These are phyloP conservation scores for Lysiphlebus fabarum DNA, from an alignment of 1,140 invertebrate species.

Conservation along the genomic window DNA sequence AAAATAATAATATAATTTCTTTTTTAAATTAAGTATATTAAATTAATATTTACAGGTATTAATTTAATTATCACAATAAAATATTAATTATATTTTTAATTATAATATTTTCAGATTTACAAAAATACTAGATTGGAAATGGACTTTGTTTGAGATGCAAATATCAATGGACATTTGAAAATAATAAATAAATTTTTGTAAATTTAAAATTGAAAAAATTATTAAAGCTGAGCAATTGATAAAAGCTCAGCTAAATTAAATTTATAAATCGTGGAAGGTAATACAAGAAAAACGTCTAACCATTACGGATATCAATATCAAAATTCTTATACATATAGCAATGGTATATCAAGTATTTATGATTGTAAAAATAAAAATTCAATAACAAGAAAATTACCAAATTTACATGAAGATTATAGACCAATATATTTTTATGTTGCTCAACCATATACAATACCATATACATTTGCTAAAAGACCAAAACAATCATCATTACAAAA, in stretches of 20 bases:
- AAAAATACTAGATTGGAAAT: too few species aligned
- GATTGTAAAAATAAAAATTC: constrained; percentile 24
- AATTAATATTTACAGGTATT: too few species aligned
- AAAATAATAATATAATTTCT: too few species aligned
- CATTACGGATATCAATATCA: constrained; percentile 44
- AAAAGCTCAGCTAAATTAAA: constrained; percentile 16
- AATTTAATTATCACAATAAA: too few species aligned
- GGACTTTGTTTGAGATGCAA: too few species aligned
- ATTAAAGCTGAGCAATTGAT: constrained; percentile 10
- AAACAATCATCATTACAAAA: constrained; percentile 40
- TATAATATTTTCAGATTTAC: too few species aligned
- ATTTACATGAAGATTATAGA: constrained; percentile 46
- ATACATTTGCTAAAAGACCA: constrained; percentile 47
- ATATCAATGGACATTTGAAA: not conserved
- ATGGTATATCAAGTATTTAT: constrained; percentile 45
- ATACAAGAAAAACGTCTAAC: constrained; percentile 51
- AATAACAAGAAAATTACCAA: constrained; percentile 14
- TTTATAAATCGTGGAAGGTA: constrained; percentile 43
- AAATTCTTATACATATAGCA: constrained; percentile 48
- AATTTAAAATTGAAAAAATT: not conserved
- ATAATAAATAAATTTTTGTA: not conserved
- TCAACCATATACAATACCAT: constrained; percentile 51
- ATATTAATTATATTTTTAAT: too few species aligned
- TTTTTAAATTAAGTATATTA: too few species aligned
- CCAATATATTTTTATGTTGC: constrained; percentile 53